Conservation (phyloP, 2,113 vertebrate species). For the Mirza zaza region DNA sequence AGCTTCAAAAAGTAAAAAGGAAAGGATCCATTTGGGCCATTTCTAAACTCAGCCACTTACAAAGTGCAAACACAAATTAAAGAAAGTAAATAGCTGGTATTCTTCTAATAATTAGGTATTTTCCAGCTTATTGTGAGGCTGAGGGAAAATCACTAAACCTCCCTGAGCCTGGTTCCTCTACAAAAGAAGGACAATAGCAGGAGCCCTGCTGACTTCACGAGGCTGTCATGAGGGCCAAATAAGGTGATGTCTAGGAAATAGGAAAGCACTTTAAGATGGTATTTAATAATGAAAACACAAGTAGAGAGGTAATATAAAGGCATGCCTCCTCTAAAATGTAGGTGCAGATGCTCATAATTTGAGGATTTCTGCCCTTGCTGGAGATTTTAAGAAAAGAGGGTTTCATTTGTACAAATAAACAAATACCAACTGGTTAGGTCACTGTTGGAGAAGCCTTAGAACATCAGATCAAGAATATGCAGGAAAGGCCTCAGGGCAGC, state of each 20-base stretch:
- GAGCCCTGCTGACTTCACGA: not conserved
- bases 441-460: not conserved
- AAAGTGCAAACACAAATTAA: not conserved
- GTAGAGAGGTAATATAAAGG: not conserved
- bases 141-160: not conserved
- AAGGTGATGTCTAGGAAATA: not conserved
- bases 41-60: constrained; percentile 4
- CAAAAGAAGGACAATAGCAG: not conserved
- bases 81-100: not conserved
- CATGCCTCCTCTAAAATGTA: not conserved
- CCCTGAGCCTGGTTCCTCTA: not conserved
- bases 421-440: not conserved
- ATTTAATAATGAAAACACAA: not conserved
- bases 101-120: not conserved
- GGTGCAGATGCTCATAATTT: not conserved
- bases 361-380: not conserved
- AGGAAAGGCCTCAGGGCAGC: not conserved
- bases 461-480: not conserved
- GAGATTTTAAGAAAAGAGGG: not conserved
- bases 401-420: not conserved
- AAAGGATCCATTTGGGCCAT: not conserved
- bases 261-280: not conserved
- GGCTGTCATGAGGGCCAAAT: no score
- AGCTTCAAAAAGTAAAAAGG: constrained; percentile 13
- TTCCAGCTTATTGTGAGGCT: not conserved